Percentiles rank a stretch among this genome's conserved stretches.
phyloP scores from a whole-genome alignment of 1,140 invertebrate species.

The Patella vulgata region DNA sequence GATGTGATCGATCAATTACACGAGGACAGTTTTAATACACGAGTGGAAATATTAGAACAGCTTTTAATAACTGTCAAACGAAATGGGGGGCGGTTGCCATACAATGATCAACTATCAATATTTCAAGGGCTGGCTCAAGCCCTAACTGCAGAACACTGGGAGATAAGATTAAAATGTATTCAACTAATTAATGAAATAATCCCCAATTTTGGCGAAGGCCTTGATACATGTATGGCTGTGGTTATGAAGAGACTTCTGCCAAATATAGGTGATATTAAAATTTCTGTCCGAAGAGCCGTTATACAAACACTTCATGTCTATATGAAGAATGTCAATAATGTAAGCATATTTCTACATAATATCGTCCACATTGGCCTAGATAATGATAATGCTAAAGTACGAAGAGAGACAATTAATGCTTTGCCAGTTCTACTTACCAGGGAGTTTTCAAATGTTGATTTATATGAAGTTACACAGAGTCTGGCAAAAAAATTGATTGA shows the following conservation, averaged over 20 bases:
- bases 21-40: constrained; percentile 60
- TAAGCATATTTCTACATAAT: constrained; percentile 51
- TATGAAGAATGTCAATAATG: constrained; percentile 61
- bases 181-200: constrained; percentile 63
- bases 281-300: constrained; percentile 57
- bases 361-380: constrained; percentile 62
- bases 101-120: constrained; percentile 55
- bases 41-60: constrained; percentile 61
- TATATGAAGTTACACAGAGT: constrained; percentile 58
- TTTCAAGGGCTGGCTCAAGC: constrained; percentile 59
- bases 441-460: constrained; percentile 61
- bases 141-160: constrained; percentile 60
- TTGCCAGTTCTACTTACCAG: constrained; percentile 64
- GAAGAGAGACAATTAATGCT: constrained; percentile 59
- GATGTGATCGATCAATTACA: constrained; percentile 59
- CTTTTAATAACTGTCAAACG: constrained; percentile 55
- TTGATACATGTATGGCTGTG: constrained; percentile 61
- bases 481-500: constrained; percentile 60
- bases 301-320: constrained; percentile 64
- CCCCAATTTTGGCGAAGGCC: constrained; percentile 58
- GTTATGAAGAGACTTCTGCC: constrained; percentile 60
- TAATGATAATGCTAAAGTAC: constrained; percentile 54
- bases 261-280: constrained; percentile 63
- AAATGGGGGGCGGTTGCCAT: constrained; percentile 63
- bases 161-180: constrained; percentile 63